Evolutionary conservation across 2,113 vertebrate species (phyloP).

Genomic region (Euleptes europaea): DNA sequence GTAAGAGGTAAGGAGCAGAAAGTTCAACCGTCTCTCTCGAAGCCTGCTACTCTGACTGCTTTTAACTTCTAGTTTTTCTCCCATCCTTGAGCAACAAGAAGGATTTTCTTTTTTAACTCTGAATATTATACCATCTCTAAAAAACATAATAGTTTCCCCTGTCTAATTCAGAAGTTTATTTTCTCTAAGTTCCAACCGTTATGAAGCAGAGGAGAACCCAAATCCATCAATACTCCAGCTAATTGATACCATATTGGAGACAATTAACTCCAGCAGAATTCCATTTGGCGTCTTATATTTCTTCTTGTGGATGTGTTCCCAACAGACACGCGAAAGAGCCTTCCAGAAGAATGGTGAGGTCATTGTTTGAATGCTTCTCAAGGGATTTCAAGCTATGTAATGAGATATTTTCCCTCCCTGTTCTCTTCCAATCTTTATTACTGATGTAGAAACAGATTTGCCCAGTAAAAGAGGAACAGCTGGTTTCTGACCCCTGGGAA

Average conservation of each 20-base stretch:
- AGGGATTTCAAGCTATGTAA: slow-evolving; percentile 54
- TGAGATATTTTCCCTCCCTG: slow-evolving; percentile 24
- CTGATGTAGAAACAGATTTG: slow-evolving; percentile 47
- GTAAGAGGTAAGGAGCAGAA: slow-evolving; percentile 31
- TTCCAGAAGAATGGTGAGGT: slow-evolving; percentile 55
- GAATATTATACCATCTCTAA: background rate
- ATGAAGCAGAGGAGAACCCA: slow-evolving; percentile 49
- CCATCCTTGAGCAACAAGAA: slow-evolving; percentile 15
- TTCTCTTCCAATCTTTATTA: slow-evolving; percentile 46
- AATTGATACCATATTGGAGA: slow-evolving; percentile 38
- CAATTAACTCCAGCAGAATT: slow-evolving; percentile 28
- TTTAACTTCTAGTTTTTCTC: slow-evolving; percentile 21
- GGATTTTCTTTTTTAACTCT: no score
- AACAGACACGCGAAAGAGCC: slow-evolving; percentile 16
- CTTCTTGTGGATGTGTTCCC: slow-evolving; percentile 22
- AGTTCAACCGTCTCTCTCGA: slow-evolving; percentile 20
- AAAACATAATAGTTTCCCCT: background rate
- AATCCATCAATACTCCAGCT: slow-evolving; percentile 39
- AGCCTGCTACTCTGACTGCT: slow-evolving; percentile 26
- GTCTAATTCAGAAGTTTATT: slow-evolving; percentile 8
- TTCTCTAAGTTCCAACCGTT: slow-evolving; percentile 44
- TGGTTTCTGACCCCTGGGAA: slow-evolving; percentile 61
- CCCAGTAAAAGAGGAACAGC: slow-evolving; percentile 60
- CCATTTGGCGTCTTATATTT: slow-evolving; percentile 38
- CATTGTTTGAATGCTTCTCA: slow-evolving; percentile 46